Conservation (phyloP, 2,113 vertebrate genomes). For the Hiodon alosoides region DNA sequence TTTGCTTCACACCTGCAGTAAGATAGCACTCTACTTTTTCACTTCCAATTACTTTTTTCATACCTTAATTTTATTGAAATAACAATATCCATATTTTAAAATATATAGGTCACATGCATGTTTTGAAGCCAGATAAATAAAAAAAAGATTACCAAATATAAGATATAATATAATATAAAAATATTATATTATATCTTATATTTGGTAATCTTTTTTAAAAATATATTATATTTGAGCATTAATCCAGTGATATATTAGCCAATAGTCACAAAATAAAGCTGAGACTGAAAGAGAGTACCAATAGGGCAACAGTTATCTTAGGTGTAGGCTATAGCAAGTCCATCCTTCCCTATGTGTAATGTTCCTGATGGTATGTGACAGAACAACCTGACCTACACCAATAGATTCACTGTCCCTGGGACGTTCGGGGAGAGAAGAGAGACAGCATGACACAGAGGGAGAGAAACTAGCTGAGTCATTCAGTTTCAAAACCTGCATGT, state of each 20-base stretch:
- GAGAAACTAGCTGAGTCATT: constrained; percentile 54
- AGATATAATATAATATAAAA: constrained; percentile 89
- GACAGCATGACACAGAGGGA: constrained; percentile 27
- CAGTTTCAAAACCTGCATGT: constrained; percentile 86
- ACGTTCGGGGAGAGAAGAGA: neutral
- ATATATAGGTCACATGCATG: constrained; percentile 66
- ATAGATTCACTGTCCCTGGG: constrained; percentile 38
- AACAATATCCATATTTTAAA: constrained; percentile 50
- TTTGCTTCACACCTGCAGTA: constrained; percentile 51
- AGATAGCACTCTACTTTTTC: constrained; percentile 46
- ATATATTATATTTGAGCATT: constrained; percentile 76
- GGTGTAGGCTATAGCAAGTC: constrained; percentile 45
- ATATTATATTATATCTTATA: constrained; percentile 58
- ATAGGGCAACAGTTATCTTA: constrained; percentile 37
- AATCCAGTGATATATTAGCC: constrained; percentile 67
- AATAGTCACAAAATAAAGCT: constrained; percentile 64
- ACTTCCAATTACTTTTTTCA: constrained; percentile 44
- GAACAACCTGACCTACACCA: constrained; percentile 40
- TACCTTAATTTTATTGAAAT: constrained; percentile 37
- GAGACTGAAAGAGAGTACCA: constrained; percentile 29
- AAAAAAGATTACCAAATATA: constrained; percentile 65
- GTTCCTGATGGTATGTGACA: constrained; percentile 39
- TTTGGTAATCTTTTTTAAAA: constrained; percentile 29
- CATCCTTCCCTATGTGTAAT: constrained; percentile 33
- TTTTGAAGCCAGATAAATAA: constrained; percentile 70